Conservation (phyloP, 23 tunicate species). For the Clavelina lepadiformis region DNA sequence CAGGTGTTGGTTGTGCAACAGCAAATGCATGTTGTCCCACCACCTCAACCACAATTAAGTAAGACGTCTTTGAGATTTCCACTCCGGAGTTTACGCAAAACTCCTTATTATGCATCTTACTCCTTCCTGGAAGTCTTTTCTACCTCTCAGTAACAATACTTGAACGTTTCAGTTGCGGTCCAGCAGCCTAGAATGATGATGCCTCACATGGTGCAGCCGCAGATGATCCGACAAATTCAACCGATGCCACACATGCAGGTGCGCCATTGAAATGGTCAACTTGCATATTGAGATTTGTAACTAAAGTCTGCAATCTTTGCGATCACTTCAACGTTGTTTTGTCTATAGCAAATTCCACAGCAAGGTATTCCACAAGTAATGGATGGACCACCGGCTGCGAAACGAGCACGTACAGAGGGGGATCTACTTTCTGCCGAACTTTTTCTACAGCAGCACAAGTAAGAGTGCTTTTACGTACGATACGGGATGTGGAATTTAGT, state of each 20-base stretch:
- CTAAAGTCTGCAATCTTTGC: no score
- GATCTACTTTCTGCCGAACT: constrained; percentile 69
- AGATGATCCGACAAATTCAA: constrained; percentile 49
- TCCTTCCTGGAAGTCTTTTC: not conserved
- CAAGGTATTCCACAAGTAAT: constrained; percentile 10
- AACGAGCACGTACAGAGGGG: constrained; percentile 83
- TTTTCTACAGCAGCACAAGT: constrained; percentile 61
- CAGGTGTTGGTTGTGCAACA: constrained; percentile 89
- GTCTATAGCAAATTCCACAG: not conserved
- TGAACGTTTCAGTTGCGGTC: constrained; percentile 36
- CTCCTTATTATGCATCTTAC: no score
- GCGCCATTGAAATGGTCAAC: constrained; percentile 9
- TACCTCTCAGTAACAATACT: not conserved
- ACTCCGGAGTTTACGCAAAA: no score
- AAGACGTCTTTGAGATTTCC: constrained; percentile 3
- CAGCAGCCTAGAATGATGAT: constrained; percentile 72
- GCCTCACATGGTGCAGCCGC: constrained; percentile 46
- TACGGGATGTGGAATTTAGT: not conserved
- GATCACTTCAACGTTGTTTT: not conserved
- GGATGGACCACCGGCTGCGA: constrained; percentile 72
- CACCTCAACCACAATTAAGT: constrained; percentile 66
- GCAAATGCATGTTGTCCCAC: constrained; percentile 74
- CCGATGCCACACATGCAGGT: constrained; percentile 30
- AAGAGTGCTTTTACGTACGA: not conserved
- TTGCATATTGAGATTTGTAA: no score